phyloP scores from a whole-genome alignment of 64 coral and sea anemone genomes.

The Pachyseris speciosa region DNA sequence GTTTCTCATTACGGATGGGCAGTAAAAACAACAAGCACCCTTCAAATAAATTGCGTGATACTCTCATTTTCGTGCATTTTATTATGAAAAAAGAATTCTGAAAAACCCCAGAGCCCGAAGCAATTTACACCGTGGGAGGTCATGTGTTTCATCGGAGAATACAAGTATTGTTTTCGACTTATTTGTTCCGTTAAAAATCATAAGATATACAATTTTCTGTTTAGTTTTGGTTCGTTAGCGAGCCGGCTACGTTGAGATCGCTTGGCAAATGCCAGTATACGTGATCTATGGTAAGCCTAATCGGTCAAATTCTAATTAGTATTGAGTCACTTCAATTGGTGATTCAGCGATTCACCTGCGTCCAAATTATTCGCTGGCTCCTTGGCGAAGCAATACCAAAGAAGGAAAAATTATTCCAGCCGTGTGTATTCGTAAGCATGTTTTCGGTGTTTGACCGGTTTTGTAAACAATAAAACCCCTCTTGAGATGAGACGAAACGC shows the following conservation, averaged over 20 bases:
- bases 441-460: neutral
- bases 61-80: neutral
- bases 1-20: neutral
- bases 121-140: conserved; percentile 45
- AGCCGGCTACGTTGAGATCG: neutral
- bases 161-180: neutral
- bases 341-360: conserved; percentile 4
- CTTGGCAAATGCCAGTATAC: neutral
- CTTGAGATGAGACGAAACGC: conserved; percentile 5
- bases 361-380: neutral
- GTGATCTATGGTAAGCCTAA: neutral
- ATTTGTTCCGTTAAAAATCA: conserved; percentile 35
- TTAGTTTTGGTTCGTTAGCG: neutral
- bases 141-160: neutral
- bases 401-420: neutral
- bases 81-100: neutral
- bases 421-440: neutral
- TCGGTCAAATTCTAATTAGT: conserved; percentile 9
- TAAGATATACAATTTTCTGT: neutral
- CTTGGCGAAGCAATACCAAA: conserved; percentile 22
- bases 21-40: neutral
- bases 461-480: conserved; percentile 10
- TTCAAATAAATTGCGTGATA: neutral
- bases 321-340: neutral
- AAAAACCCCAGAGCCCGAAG: conserved; percentile 27